phyloP scores from a whole-genome alignment of 2,113 vertebrate species.

The Argyrosomus japonicus region DNA sequence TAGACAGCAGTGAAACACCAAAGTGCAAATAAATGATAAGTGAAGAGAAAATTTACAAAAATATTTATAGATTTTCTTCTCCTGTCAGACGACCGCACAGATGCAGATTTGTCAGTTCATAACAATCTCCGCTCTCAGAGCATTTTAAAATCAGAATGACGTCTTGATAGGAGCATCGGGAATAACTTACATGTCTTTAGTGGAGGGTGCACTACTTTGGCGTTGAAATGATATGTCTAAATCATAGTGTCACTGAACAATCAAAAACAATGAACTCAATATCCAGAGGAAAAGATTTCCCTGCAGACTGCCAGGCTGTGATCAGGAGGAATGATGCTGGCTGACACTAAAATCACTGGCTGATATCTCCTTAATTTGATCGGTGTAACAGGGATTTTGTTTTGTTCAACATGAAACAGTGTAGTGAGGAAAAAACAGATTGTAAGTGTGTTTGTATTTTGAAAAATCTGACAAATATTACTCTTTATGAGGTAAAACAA shows the following conservation, averaged over 20 bases:
- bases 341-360: background rate
- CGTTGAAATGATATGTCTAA: background rate
- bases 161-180: too few relatives aligned
- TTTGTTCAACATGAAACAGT: background rate
- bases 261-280: background rate
- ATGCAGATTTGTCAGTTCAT: background rate
- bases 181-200: background rate
- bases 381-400: background rate
- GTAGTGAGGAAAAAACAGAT: background rate
- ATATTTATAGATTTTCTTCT: conserved; percentile 22
- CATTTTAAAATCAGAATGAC: background rate
- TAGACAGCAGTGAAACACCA: conserved; percentile 38
- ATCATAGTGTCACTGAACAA: background rate
- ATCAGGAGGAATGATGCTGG: conserved; percentile 12
- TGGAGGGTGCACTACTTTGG: background rate
- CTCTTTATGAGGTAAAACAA: background rate
- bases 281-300: background rate
- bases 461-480: background rate
- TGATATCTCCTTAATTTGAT: background rate
- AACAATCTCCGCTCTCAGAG: background rate
- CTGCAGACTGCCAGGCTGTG: background rate
- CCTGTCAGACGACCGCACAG: background rate
- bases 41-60: conserved; percentile 26
- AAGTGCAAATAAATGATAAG: conserved; percentile 45
- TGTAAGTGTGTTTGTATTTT: background rate